A percentile compares a stretch with the other conserved stretches of the same genome.
Conservation (phyloP, 2,113 vertebrate genomes). For the Puntigrus tetrazona region DNA sequence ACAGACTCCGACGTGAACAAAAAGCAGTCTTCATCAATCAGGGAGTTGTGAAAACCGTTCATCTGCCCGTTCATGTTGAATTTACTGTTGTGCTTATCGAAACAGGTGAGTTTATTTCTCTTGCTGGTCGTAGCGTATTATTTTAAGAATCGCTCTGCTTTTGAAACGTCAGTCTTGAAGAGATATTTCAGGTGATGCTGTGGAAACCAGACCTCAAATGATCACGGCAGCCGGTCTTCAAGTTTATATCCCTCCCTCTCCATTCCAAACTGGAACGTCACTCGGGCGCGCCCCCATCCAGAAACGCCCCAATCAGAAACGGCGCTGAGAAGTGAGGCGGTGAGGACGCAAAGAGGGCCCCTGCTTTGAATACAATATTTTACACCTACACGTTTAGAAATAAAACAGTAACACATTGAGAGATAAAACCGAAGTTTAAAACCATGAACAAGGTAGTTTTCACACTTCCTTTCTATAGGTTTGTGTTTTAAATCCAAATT, state of each 20-base stretch:
- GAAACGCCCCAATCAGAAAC: constrained; percentile 49
- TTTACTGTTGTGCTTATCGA: not conserved
- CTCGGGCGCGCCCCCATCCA: constrained; percentile 10
- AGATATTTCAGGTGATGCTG: not conserved
- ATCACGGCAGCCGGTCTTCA: not conserved
- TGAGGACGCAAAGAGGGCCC: not conserved
- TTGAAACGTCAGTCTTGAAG: not conserved
- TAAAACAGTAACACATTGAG: not conserved
- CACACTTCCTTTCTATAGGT: not conserved
- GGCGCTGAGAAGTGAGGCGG: not conserved
- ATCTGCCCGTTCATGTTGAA: constrained; percentile 82
- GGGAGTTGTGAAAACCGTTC: constrained; percentile 82
- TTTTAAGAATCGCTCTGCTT: not conserved
- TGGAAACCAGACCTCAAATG: constrained; percentile 23
- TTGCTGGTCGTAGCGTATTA: not conserved
- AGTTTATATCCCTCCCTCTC: constrained; percentile 34
- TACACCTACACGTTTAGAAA: not conserved
- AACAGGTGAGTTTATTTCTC: not conserved
- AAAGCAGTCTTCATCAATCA: constrained; percentile 85
- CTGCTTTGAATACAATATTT: not conserved
- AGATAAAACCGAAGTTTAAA: not conserved
- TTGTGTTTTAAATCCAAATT: not conserved
- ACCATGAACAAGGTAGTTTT: not conserved
- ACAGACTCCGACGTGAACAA: constrained; percentile 92
- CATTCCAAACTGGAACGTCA: not conserved